Percentiles rank a stretch among this genome's conserved stretches.
These are phyloP conservation scores for Hydroisotoma schaefferi DNA, from an alignment of 2,888 invertebrate genomes.

Conservation along the genomic window DNA sequence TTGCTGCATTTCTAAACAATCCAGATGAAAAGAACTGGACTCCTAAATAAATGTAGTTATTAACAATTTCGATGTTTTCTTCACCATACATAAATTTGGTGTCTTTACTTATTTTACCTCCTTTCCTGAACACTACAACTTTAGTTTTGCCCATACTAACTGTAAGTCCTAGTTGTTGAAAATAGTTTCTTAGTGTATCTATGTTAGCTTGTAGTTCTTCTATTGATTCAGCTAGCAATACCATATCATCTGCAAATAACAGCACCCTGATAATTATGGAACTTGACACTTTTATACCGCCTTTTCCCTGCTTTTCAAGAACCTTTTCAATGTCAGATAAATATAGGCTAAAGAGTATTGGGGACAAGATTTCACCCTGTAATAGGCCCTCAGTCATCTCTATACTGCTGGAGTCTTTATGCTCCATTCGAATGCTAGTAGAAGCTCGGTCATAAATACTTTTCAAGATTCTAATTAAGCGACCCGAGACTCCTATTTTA, in stretches of 20 bases:
- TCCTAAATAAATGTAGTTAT: not conserved
- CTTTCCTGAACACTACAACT: not conserved
- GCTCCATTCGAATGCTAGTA: not conserved
- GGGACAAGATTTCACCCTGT: not conserved
- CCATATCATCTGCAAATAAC: too few relatives aligned
- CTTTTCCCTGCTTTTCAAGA: too few relatives aligned
- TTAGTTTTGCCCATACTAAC: not conserved
- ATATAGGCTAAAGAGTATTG: too few relatives aligned
- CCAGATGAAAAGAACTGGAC: not conserved
- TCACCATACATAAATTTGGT: not conserved
- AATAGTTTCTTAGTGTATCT: not conserved
- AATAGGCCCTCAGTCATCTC: not conserved
- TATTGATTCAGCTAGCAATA: too few relatives aligned
- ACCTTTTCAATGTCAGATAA: too few relatives aligned
- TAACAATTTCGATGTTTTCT: not conserved
- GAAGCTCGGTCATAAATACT: slow-evolving; percentile 12
- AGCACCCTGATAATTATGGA: too few relatives aligned
- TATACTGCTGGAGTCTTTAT: not conserved
- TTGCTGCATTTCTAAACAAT: not conserved
- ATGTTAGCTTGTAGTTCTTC: too few relatives aligned
- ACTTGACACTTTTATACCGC: too few relatives aligned
- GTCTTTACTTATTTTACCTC: not conserved
- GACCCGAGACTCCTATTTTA: slow-evolving; percentile 13
- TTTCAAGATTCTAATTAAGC: slow-evolving; percentile 12
- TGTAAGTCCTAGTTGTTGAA: not conserved